Evolutionary conservation across 2,888 invertebrate genomes (phyloP).

Genomic region (Leuctra nigra): DNA sequence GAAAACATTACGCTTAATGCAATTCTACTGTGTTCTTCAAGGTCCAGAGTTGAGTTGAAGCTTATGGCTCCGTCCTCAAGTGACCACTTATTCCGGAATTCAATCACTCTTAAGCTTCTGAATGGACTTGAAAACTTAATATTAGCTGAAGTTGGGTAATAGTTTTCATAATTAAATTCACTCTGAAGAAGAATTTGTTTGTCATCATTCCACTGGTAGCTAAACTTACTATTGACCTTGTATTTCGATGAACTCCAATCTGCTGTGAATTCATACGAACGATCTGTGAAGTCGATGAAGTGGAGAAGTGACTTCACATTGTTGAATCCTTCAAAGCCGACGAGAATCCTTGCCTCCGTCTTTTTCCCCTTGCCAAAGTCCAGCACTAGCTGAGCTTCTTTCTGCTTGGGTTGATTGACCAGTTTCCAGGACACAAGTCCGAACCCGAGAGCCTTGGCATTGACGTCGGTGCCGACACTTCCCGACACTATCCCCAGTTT

Average conservation of each 20-base stretch:
- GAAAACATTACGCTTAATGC: neutral
- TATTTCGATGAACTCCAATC: conserved; percentile 5
- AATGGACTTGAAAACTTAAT: conserved; percentile 9
- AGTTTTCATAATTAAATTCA: neutral
- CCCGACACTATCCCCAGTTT: conserved; percentile 11
- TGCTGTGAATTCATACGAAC: conserved; percentile 9
- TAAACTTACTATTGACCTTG: neutral
- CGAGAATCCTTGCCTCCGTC: neutral
- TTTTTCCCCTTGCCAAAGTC: conserved; percentile 13
- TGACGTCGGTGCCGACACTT: neutral
- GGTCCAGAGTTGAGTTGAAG: neutral
- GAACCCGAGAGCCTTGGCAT: conserved; percentile 2
- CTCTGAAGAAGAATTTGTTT: neutral
- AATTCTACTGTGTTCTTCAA: neutral
- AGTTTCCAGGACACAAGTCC: conserved; percentile 18
- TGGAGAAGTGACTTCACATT: conserved; percentile 13
- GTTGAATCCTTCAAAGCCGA: conserved; percentile 10
- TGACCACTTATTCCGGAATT: conserved; percentile 1
- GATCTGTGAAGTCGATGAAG: conserved; percentile 4
- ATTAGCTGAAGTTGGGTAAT: neutral
- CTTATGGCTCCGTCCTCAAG: neutral
- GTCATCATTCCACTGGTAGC: conserved; percentile 3
- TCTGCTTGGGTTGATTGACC: conserved; percentile 13
- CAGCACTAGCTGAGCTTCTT: conserved; percentile 16
- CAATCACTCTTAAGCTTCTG: neutral